Percentiles rank a stretch among this genome's conserved stretches.
Evolutionary conservation across 1,140 invertebrate species (phyloP).

Genomic region (Drosophila tristis): DNA sequence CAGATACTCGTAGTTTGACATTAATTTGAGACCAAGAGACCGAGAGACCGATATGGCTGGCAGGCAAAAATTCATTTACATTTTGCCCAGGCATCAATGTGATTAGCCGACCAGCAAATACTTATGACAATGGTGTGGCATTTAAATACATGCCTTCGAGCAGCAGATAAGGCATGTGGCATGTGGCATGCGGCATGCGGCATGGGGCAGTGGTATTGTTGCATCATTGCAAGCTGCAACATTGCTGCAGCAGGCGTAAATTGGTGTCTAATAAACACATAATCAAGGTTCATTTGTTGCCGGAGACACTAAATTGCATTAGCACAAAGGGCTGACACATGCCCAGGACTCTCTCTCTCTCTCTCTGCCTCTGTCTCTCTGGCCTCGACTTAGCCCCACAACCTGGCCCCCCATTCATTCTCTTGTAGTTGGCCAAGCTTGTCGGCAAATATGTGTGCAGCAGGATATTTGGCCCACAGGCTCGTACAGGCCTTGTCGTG

Average conservation of each 20-base stretch:
- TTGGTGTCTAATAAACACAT: conserved; percentile 78
- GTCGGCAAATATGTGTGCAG: conserved; percentile 60
- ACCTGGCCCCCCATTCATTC: neutral
- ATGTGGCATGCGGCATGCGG: too few species aligned
- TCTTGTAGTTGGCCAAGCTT: conserved; percentile 39
- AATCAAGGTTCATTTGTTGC: conserved; percentile 74
- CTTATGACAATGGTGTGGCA: conserved; percentile 38
- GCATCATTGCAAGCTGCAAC: conserved; percentile 27
- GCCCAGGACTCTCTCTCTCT: conserved; percentile 1
- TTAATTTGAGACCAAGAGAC: neutral
- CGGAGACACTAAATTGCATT: conserved; percentile 69
- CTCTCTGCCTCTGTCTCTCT: neutral
- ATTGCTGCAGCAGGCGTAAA: conserved; percentile 58
- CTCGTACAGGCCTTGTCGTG: conserved; percentile 24
- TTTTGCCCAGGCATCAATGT: conserved; percentile 1
- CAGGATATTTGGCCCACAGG: conserved; percentile 55
- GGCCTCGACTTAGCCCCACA: neutral
- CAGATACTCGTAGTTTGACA: neutral
- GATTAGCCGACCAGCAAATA: conserved; percentile 32
- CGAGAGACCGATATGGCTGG: too few species aligned
- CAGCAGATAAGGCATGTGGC: neutral
- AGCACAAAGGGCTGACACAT: conserved; percentile 58
- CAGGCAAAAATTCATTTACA: conserved; percentile 5
- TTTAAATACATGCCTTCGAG: conserved; percentile 31
- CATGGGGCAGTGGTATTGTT: too few species aligned